Evolutionary conservation across 2,888 invertebrate genomes (phyloP), one percentile per base, ranked within the genome.

Genomic region (Melanotus villosus): DNA sequence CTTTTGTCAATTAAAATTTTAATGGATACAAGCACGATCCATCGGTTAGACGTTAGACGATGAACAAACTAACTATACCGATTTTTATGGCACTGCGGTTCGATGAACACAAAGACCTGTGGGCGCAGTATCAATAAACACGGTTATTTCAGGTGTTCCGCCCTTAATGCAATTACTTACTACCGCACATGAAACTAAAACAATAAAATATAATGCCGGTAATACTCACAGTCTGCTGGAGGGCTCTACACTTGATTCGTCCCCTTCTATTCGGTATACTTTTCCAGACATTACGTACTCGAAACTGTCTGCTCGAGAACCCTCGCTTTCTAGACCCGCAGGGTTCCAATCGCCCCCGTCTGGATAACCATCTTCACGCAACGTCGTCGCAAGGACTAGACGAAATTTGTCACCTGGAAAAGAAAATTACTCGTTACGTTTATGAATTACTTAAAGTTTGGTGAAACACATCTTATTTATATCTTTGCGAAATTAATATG

Each of bases 231-330:
- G 85, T 81, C 97, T 88, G 26, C 95, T 93, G 6, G 93, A 93
- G 0, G 94, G 92, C 82, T 96, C 95, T 82, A 92, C 92, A 9
- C 93, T 92, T 14, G 91, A 93, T 79, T 99, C 98, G 79, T 99
- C 99, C 16, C 98, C 98, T 85, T 99, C 99, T 82, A 99, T 97
- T 85, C 89, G 87, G 86, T 97, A 98, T 75, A 98, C 94, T 85
- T 97, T 97, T 14, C 99, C 99, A 76, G 95, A 97, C 99, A 99
- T 99, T 54, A 99, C 98, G 87, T 99, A 99, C 84, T 99, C 99
- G 81, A 99, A 99, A 80, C 96, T 96, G 84, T 98, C 98, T 0
- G 98, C 97, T 56, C 97, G 89, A 12, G 96, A 95, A 54, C 95
- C 93, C 78, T 94, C 94, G n/a, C 91, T 91, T 75, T 95, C 94